phyloP scores from a whole-genome alignment of 2,888 invertebrate genomes.

The Aromia moschata region DNA sequence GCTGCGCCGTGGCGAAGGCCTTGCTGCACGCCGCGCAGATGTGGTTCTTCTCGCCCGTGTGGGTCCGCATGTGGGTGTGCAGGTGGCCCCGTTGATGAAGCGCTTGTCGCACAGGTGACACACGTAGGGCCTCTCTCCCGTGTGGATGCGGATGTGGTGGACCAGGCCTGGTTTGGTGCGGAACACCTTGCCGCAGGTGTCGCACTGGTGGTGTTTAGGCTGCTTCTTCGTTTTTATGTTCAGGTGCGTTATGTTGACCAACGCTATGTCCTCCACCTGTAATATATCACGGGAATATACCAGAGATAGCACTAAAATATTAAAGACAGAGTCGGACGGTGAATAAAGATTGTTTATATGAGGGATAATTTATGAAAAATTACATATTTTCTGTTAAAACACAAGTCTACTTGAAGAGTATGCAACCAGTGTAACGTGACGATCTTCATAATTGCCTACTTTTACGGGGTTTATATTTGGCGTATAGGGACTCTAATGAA shows the following conservation, averaged over 20 bases:
- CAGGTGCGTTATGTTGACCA: slow-evolving; percentile 32
- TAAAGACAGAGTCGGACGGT: too few relatives aligned
- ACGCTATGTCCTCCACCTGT: slow-evolving; percentile 47
- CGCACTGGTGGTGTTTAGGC: slow-evolving; percentile 59
- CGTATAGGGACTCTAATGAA: too few relatives aligned
- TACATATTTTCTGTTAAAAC: too few relatives aligned
- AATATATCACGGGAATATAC: too few relatives aligned
- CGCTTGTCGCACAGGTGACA: slow-evolving; percentile 62
- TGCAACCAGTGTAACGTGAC: too few relatives aligned
- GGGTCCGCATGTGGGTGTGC: slow-evolving; percentile 62
- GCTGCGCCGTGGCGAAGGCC: slow-evolving; percentile 62
- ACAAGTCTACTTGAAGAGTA: too few relatives aligned
- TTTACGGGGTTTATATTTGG: too few relatives aligned
- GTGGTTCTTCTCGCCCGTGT: slow-evolving; percentile 63
- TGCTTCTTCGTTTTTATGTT: slow-evolving; percentile 41
- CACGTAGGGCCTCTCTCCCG: slow-evolving; percentile 61
- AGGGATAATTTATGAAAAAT: too few relatives aligned
- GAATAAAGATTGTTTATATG: too few relatives aligned
- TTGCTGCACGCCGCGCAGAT: slow-evolving; percentile 61
- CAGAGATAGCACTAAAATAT: too few relatives aligned
- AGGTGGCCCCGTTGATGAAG: slow-evolving; percentile 62
- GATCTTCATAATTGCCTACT: too few relatives aligned
- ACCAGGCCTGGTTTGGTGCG: slow-evolving; percentile 60
- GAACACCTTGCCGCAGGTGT: slow-evolving; percentile 61
- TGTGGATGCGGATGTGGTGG: slow-evolving; percentile 62